These are phyloP conservation scores for Puffinus mauretanicus DNA, from an alignment of 2,113 vertebrate species.

Conservation along the genomic window DNA sequence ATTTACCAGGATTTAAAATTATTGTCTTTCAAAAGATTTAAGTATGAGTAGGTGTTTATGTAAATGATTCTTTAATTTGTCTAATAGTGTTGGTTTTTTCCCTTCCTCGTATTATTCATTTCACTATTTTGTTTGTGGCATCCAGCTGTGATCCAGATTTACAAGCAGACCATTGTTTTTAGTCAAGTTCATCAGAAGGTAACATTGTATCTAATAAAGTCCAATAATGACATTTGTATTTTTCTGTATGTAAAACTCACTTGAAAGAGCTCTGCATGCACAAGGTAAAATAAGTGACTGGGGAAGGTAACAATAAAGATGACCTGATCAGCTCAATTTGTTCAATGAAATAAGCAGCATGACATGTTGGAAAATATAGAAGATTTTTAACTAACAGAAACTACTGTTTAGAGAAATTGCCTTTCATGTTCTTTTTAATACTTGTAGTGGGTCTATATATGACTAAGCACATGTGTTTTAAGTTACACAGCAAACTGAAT, in stretches of 20 bases:
- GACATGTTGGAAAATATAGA: background rate
- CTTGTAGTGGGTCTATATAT: background rate
- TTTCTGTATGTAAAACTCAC: background rate
- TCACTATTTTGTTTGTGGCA: constrained; percentile 4
- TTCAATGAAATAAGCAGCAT: background rate
- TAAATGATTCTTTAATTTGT: constrained; percentile 49
- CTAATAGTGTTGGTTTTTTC: background rate
- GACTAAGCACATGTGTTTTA: background rate
- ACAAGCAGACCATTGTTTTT: background rate
- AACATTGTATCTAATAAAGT: background rate
- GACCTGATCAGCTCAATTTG: background rate
- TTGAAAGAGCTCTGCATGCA: background rate
- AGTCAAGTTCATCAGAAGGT: constrained; percentile 11
- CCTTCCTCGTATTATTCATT: background rate
- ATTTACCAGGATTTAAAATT: constrained; percentile 2
- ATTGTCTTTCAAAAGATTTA: constrained; percentile 27
- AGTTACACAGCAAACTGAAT: background rate
- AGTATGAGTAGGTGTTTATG: constrained; percentile 36
- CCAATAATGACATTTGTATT: background rate
- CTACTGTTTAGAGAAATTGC: background rate
- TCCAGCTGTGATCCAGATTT: constrained; percentile 33
- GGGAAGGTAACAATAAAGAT: background rate
- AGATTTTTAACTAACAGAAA: background rate
- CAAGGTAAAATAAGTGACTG: background rate
- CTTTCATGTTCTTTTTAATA: background rate